Conservation (phyloP, 2,113 vertebrate species). For the Aegotheles bennettii region DNA sequence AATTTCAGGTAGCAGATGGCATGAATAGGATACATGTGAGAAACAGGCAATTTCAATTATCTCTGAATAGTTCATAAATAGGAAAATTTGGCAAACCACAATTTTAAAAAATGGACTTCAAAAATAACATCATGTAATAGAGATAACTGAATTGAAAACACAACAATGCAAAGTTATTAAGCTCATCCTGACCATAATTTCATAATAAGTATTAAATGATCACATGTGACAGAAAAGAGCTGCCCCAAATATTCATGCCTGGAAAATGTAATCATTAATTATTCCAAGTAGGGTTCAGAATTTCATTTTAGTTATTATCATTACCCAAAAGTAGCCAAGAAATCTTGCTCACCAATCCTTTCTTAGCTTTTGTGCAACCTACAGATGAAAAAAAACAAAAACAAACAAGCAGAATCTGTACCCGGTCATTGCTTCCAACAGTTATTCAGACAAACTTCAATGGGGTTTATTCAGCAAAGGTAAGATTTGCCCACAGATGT, state of each 20-base stretch:
- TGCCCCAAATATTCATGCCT: conserved; percentile 26
- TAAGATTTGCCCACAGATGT: neutral
- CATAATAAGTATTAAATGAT: conserved; percentile 42
- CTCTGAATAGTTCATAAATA: conserved; percentile 62
- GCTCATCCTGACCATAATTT: conserved; percentile 46
- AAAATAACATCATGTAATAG: conserved; percentile 39
- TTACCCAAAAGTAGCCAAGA: neutral
- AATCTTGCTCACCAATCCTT: neutral
- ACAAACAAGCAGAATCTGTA: neutral
- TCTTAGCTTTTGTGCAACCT: neutral
- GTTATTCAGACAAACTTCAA: neutral
- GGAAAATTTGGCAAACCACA: conserved; percentile 52
- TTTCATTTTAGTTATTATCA: neutral
- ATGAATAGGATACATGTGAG: conserved; percentile 60
- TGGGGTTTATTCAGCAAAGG: neutral
- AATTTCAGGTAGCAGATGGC: conserved; percentile 67
- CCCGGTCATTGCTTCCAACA: neutral
- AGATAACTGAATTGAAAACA: conserved; percentile 32
- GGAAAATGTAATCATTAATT: conserved; percentile 38
- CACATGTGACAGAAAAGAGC: conserved; percentile 6
- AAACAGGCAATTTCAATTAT: conserved; percentile 66
- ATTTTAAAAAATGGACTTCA: conserved; percentile 7
- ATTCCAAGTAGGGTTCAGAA: neutral
- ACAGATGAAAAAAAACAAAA: neutral
- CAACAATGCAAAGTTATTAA: conserved; percentile 38